Percentiles rank a stretch among this genome's conserved stretches.
phyloP scores from a whole-genome alignment of 2,888 invertebrate species.

The Perizoma affinitatum region DNA sequence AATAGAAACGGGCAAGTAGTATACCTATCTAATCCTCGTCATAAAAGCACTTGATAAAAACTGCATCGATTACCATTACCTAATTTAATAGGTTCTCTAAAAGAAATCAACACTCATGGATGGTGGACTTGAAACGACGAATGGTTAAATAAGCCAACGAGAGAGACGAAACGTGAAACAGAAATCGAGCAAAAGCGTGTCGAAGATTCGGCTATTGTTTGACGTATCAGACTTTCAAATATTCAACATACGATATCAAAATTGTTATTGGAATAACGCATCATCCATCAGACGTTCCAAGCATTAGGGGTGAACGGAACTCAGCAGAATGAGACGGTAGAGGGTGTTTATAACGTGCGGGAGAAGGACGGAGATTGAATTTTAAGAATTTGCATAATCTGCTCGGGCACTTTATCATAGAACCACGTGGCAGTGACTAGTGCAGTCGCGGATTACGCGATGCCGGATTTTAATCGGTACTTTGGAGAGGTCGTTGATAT shows the following conservation, averaged over 20 bases:
- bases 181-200: constrained; percentile 18
- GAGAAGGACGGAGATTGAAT: constrained; percentile 66
- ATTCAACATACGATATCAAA: constrained; percentile 79
- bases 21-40: no score
- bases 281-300: constrained; percentile 80
- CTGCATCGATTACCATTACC: no score
- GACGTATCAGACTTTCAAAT: constrained; percentile 67
- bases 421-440: constrained; percentile 84
- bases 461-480: constrained; percentile 70
- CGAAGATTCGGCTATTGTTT: constrained; percentile 33
- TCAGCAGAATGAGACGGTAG: constrained; percentile 55
- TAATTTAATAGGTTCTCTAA: no score
- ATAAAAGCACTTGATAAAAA: no score
- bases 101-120: no score
- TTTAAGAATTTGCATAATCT: constrained; percentile 84
- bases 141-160: constrained; percentile 5
- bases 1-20: constrained; percentile 10
- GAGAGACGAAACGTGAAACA: constrained; percentile 9
- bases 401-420: constrained; percentile 82
- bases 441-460: constrained; percentile 79
- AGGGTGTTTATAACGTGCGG: constrained; percentile 43
- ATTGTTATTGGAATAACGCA: constrained; percentile 83
- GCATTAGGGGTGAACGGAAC: constrained; percentile 73
- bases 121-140: background rate
- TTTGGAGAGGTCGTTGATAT: constrained; percentile 56